Conservation (phyloP, 2,113 vertebrate species). For the Neotragus moschatus region DNA sequence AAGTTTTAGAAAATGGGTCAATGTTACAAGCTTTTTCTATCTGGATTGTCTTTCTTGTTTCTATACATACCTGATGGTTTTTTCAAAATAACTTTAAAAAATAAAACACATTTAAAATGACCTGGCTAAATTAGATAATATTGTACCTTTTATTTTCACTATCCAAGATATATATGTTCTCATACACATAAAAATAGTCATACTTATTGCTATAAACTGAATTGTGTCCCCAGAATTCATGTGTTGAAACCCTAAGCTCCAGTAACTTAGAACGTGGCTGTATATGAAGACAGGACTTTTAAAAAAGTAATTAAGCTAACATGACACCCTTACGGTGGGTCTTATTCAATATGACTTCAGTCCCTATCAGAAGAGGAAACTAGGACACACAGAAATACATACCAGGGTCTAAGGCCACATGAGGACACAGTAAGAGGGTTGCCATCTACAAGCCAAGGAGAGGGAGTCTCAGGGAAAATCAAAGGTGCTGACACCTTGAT, state of each 20-base stretch:
- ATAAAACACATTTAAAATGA: neutral
- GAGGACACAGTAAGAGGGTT: neutral
- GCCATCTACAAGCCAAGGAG: accelerated
- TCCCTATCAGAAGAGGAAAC: neutral
- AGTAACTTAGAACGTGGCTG: neutral
- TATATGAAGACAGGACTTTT: neutral
- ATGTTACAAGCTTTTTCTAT: conserved; percentile 40
- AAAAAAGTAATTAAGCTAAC: neutral
- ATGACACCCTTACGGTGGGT: neutral
- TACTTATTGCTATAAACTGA: neutral
- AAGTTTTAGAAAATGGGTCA: conserved; percentile 44
- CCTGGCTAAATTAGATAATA: neutral
- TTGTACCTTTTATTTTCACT: neutral
- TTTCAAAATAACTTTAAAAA: neutral
- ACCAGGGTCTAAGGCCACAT: neutral
- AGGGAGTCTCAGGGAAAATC: no score
- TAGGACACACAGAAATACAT: neutral
- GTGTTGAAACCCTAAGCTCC: neutral
- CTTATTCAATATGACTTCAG: neutral
- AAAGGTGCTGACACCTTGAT: neutral
- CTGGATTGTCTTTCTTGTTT: neutral
- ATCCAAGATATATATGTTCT: neutral
- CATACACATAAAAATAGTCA: neutral
- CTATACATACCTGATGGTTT: neutral
- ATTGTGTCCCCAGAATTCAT: neutral